Evolutionary conservation across 2,113 vertebrate genomes (phyloP).

Genomic region (Bagarius yarrelli): DNA sequence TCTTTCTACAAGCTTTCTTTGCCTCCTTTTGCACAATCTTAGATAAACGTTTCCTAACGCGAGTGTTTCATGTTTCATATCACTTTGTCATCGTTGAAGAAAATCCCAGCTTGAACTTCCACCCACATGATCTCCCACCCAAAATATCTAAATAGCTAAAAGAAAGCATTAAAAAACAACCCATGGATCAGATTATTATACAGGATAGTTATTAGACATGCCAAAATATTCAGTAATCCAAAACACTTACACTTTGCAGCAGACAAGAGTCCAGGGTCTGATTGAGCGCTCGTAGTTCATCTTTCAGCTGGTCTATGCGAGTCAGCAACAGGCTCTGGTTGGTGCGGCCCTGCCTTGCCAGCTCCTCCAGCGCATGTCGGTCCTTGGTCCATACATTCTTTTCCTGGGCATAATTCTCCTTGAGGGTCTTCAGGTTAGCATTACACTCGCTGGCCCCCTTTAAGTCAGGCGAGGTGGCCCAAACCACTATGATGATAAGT

Average conservation of each 20-base stretch:
- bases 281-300: constrained; percentile 51
- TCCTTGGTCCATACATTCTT: constrained; percentile 51
- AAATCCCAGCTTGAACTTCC: not conserved
- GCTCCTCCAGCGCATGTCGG: constrained; percentile 58
- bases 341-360: constrained; percentile 42
- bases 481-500: constrained; percentile 67
- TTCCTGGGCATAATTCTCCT: constrained; percentile 47
- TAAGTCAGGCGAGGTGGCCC: constrained; percentile 65
- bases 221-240: not conserved
- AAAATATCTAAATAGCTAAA: constrained; percentile 23
- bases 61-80: not conserved
- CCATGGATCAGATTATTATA: not conserved
- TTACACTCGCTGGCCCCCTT: constrained; percentile 59
- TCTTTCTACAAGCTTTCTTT: not conserved
- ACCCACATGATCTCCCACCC: not conserved
- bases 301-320: constrained; percentile 41
- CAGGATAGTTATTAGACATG: not conserved
- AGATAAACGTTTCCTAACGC: not conserved
- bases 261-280: constrained; percentile 53
- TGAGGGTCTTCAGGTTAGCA: constrained; percentile 44
- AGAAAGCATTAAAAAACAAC: not conserved
- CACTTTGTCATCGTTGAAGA: constrained; percentile 24
- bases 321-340: constrained; percentile 25
- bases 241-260: constrained; percentile 61
- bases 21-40: not conserved